Evolutionary conservation across 2,797 vertebrate species (phyloP).

Genomic region (Glyptemys insculpta): DNA sequence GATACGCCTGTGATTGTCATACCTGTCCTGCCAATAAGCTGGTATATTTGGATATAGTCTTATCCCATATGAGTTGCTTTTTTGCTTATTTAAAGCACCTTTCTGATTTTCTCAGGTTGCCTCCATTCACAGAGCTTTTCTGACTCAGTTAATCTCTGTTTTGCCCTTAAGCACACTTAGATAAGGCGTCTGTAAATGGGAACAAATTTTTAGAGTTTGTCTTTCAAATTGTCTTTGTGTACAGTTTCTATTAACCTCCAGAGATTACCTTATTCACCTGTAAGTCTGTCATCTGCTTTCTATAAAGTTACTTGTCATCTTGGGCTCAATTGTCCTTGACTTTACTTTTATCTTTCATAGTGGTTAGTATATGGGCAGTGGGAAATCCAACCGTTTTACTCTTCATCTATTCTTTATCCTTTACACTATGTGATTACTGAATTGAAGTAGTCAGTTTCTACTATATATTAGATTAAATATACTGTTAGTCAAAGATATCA

Average conservation of each 20-base stretch:
- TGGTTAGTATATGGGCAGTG: not conserved
- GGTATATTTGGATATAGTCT: not conserved
- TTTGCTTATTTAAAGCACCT: not conserved
- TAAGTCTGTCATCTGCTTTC: not conserved
- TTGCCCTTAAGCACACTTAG: not conserved
- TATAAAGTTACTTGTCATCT: not conserved
- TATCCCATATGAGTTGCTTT: not conserved
- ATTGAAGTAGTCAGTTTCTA: conserved; percentile 45
- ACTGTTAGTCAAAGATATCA: not conserved
- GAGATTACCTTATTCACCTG: not conserved
- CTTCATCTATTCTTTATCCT: conserved; percentile 8
- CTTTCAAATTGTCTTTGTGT: not conserved
- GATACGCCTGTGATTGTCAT: not conserved
- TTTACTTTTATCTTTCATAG: conserved; percentile 33
- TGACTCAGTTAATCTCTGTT: not conserved
- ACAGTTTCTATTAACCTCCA: not conserved
- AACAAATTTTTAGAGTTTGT: not conserved
- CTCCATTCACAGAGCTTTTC: not conserved
- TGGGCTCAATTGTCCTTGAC: not conserved
- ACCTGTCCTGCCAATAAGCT: not conserved
- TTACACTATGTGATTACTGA: conserved; percentile 28
- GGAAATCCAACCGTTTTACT: conserved; percentile 29
- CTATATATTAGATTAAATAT: conserved; percentile 42
- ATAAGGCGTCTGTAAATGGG: not conserved
- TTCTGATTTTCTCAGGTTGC: not conserved